Evolutionary conservation across 2,888 invertebrate genomes (phyloP), one percentile per base, ranked within the genome.

Genomic region (Lycophotia porphyrea): DNA sequence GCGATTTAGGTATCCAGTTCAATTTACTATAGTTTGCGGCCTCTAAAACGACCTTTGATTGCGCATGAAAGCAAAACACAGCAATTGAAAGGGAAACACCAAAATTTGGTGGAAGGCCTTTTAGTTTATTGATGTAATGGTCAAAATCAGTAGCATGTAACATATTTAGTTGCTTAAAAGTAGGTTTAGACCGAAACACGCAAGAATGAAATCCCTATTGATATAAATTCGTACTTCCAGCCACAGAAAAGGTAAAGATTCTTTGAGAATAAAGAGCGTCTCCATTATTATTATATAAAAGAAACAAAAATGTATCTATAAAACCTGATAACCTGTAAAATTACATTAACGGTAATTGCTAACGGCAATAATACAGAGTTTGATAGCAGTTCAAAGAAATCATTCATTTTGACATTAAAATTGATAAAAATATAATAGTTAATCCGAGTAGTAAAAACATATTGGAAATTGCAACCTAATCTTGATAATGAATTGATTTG

Each of bases 41-140:
- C 84, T 81, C 81, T 77, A 44, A 39, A 68, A 76, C 73, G 80
- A 71, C 84, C 72, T 83, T 83, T 70, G 63, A 72, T 67, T 70
- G 58, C 44, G 66, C 31, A 72, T 71, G 70, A 76, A 79, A 83
- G 74, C 42, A 78, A 74, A 31, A 52, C 27, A 36, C 39, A 27
- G 39, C 52, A 34, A 61, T 67, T 73, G 58, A 70, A 81, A 73
- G 63, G 47, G 71, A 80, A 79, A 67, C 66, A 18, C 55, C 15
- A 18, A 67, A 64, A 55, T 55, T 7, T 61, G n/a, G 27, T 78
- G 55, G 74, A 61, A 63, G 74, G 78, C n/a, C 52, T 74, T 67
- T 58, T 21, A 66, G 11, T 74, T 47, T 67, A 11, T 34, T 79
- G 52, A 15, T 67, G 42, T 27, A 34, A 42, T 34, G 3, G 13